phyloP scores from a whole-genome alignment of 2,113 vertebrate genomes.

The Alethe castanea region DNA sequence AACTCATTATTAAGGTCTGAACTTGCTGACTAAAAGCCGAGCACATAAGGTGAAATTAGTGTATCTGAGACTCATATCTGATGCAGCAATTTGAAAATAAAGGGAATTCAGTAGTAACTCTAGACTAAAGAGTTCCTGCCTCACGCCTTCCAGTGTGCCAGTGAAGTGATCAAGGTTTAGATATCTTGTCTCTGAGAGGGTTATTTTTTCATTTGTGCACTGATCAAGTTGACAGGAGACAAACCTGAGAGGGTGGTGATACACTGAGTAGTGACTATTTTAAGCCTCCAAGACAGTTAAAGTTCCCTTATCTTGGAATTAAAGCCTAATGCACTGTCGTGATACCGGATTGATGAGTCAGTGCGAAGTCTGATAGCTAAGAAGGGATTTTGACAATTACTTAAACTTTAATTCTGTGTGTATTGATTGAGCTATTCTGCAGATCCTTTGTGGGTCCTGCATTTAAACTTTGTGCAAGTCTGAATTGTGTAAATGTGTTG shows the following conservation, averaged over 20 bases:
- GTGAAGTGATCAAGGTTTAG: not conserved
- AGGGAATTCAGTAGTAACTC: not conserved
- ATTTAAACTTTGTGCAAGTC: not conserved
- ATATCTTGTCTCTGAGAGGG: not conserved
- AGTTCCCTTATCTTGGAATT: not conserved
- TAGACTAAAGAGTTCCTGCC: not conserved
- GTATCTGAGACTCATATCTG: not conserved
- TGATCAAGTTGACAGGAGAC: not conserved
- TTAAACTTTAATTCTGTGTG: not conserved
- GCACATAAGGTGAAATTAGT: not conserved
- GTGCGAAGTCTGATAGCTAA: not conserved
- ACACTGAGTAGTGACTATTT: not conserved
- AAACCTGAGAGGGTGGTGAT: not conserved
- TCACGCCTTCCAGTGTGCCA: not conserved
- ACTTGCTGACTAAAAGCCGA: not conserved
- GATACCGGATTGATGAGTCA: not conserved
- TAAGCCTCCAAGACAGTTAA: not conserved
- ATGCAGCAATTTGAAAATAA: not conserved
- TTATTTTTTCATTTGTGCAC: not conserved
- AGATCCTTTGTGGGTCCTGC: not conserved
- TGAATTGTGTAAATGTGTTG: not conserved
- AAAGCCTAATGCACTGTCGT: not conserved
- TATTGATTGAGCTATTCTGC: not conserved
- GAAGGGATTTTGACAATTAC: not conserved
- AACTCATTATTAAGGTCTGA: not conserved